Conservation (phyloP, 2,113 vertebrate species). For the Pseudorasbora parva region DNA sequence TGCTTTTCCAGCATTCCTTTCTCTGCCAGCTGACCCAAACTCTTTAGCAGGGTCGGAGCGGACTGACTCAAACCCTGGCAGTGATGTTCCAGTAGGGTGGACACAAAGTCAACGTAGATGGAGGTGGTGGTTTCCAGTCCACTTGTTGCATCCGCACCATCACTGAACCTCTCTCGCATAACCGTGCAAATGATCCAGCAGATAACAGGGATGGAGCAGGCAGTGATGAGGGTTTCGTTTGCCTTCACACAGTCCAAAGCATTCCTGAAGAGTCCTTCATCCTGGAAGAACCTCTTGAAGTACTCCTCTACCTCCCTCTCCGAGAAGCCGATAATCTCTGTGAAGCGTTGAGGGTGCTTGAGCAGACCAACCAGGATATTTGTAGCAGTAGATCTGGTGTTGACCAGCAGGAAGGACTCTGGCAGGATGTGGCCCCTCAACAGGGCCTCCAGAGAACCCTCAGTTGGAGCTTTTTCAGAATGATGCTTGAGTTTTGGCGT, state of each 20-base stretch:
- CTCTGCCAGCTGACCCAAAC: conserved; percentile 26
- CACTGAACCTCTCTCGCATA: too few species aligned
- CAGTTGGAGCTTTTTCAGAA: conserved; percentile 35
- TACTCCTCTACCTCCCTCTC: conserved; percentile 40
- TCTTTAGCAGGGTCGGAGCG: too few species aligned
- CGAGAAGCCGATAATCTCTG: conserved; percentile 51
- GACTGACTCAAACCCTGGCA: too few species aligned
- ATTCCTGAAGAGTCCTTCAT: not conserved
- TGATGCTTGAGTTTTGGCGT: conserved; percentile 43
- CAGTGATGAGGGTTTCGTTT: conserved; percentile 26
- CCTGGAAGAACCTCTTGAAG: conserved; percentile 39
- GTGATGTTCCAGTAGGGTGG: too few species aligned
- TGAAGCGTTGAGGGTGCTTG: conserved; percentile 30
- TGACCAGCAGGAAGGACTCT: conserved; percentile 64
- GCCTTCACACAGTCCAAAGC: conserved; percentile 27
- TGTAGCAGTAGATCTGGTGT: conserved; percentile 63
- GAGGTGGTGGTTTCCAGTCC: too few species aligned
- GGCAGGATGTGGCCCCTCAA: conserved; percentile 62
- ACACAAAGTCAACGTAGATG: too few species aligned
- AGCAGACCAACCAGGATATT: conserved; percentile 32
- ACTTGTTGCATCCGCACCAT: too few species aligned
- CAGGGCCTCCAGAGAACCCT: conserved; percentile 63
- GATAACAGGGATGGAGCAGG: conserved; percentile 15
- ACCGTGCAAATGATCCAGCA: too few species aligned
- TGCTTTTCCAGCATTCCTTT: conserved; percentile 28